A percentile compares a stretch with the other conserved stretches of the same genome.
Conservation (phyloP, 2,888 invertebrate species). For the Drosophila anceps region DNA sequence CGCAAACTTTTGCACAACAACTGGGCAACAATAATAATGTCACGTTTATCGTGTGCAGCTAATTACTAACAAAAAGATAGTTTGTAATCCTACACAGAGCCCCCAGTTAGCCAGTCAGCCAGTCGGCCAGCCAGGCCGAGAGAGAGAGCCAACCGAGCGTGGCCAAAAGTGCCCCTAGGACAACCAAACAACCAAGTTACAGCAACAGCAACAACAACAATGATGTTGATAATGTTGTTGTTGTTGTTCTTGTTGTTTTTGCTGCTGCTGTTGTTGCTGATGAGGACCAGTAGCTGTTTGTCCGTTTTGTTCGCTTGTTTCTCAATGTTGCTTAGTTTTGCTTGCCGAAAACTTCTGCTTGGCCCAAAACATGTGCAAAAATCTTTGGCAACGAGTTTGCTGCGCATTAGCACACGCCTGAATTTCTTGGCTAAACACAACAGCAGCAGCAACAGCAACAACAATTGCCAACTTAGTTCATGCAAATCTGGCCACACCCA, state of each 20-base stretch:
- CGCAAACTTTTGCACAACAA: slow-evolving; percentile 69
- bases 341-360: slow-evolving; percentile 60
- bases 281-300: slow-evolving; percentile 64
- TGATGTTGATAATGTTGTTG: slow-evolving; percentile 17
- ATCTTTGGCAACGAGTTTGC: slow-evolving; percentile 70
- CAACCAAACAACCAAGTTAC: slow-evolving; percentile 48
- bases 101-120: slow-evolving; percentile 33
- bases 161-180: slow-evolving; percentile 76
- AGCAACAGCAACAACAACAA: slow-evolving; percentile 25
- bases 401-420: slow-evolving; percentile 77
- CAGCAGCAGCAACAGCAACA: slow-evolving; percentile 7
- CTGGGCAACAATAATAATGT: slow-evolving; percentile 78
- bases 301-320: slow-evolving; percentile 52
- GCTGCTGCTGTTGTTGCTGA: slow-evolving; percentile 43
- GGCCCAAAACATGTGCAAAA: slow-evolving; percentile 74
- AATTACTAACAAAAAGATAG: slow-evolving; percentile 81
- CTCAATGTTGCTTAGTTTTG: slow-evolving; percentile 43
- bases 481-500: slow-evolving; percentile 52
- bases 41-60: slow-evolving; percentile 82
- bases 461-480: slow-evolving; percentile 37
- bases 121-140: slow-evolving; percentile 18
- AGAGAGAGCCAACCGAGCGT: slow-evolving; percentile 69
- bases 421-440: slow-evolving; percentile 64
- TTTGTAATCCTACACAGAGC: slow-evolving; percentile 77
- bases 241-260: slow-evolving; percentile 21